A percentile compares a stretch with the other conserved stretches of the same genome.
Evolutionary conservation across 2,888 invertebrate genomes (phyloP).

Genomic region (Rhagonycha lutea): DNA sequence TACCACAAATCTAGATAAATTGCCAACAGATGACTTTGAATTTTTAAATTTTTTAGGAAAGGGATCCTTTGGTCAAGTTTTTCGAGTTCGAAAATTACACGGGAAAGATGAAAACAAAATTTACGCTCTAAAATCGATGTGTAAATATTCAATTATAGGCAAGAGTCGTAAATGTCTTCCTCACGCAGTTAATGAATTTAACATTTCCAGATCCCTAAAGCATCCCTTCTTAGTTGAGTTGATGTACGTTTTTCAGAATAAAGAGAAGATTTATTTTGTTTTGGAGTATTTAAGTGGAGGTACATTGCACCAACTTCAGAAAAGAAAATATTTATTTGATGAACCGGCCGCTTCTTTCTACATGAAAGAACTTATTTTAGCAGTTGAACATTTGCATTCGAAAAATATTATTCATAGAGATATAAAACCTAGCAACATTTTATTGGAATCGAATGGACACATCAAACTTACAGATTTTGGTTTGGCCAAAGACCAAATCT

Average conservation of each 20-base stretch:
- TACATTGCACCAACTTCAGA: not conserved
- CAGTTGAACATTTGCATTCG: not conserved
- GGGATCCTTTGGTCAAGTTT: not conserved
- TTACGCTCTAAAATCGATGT: not conserved
- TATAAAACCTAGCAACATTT: not conserved
- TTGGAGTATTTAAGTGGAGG: not conserved
- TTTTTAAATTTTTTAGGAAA: not conserved
- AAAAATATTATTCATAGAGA: not conserved
- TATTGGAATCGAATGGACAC: not conserved
- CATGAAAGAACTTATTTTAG: not conserved
- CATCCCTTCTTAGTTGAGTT: not conserved
- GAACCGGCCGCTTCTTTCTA: not conserved
- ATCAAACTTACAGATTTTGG: not conserved
- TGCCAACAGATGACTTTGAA: not conserved
- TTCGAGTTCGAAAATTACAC: not conserved
- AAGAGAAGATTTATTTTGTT: not conserved
- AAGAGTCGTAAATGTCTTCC: not conserved
- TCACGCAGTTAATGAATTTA: not conserved
- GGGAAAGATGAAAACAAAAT: not conserved
- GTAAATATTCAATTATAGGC: not conserved
- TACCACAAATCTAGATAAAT: not conserved
- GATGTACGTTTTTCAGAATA: not conserved
- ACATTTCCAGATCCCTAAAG: not conserved
- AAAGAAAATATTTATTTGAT: not conserved
- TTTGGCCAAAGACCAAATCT: not conserved